phyloP scores from a whole-genome alignment of 2,888 invertebrate genomes.

The Cordilura impudica region DNA sequence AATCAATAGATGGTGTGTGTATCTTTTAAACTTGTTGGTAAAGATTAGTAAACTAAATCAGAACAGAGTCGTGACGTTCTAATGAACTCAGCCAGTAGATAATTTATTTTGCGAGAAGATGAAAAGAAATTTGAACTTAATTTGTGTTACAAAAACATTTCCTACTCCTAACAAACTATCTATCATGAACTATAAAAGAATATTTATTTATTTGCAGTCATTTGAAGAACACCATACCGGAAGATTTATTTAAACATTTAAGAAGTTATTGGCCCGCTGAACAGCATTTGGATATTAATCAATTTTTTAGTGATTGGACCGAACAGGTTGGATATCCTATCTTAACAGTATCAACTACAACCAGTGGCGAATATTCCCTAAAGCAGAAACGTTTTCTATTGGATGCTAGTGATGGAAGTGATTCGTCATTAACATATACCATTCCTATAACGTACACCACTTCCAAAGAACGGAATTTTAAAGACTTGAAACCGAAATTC shows the following conservation, averaged over 20 bases:
- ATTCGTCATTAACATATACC: slow-evolving; percentile 67
- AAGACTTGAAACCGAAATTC: slow-evolving; percentile 64
- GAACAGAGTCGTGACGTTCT: too few relatives aligned
- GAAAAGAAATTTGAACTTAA: too few relatives aligned
- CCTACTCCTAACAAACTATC: too few relatives aligned
- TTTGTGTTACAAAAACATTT: too few relatives aligned
- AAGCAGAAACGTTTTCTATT: slow-evolving; percentile 70
- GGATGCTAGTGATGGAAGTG: slow-evolving; percentile 63
- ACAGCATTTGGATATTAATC: slow-evolving; percentile 69
- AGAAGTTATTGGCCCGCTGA: slow-evolving; percentile 72
- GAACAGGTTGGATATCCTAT: slow-evolving; percentile 83
- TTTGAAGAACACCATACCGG: slow-evolving; percentile 77
- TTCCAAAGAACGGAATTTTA: slow-evolving; percentile 65
- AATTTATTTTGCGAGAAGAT: too few relatives aligned
- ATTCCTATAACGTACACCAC: slow-evolving; percentile 73
- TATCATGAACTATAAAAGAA: background rate
- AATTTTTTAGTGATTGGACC: slow-evolving; percentile 81
- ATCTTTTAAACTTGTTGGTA: too few relatives aligned
- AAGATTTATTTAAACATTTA: slow-evolving; percentile 79
- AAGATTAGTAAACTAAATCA: too few relatives aligned
- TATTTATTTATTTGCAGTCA: slow-evolving; percentile 64
- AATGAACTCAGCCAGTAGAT: too few relatives aligned
- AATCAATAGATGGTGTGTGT: too few relatives aligned
- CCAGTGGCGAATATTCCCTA: slow-evolving; percentile 44
- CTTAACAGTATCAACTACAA: slow-evolving; percentile 77